phyloP scores from a whole-genome alignment of 1,140 invertebrate species.

The Zeugodacus cucurbitae region DNA sequence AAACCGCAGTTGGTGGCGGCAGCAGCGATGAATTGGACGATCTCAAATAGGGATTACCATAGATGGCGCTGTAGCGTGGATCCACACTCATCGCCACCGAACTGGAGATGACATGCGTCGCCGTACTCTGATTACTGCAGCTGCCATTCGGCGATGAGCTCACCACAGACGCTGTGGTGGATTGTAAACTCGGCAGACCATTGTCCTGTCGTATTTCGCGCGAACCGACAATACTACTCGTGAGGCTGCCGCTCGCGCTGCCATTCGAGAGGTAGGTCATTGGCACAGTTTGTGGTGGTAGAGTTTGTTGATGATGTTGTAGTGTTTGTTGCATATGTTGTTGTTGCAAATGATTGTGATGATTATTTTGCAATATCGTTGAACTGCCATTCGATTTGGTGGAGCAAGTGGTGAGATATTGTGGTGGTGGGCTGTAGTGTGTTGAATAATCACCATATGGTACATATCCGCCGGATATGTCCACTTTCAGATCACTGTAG shows the following conservation, averaged over 20 bases:
- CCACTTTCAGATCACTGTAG: conserved; percentile 91
- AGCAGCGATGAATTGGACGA: conserved; percentile 68
- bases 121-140: conserved; percentile 62
- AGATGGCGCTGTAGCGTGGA: conserved; percentile 86
- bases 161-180: conserved; percentile 62
- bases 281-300: conserved; percentile 53
- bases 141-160: conserved; percentile 64
- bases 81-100: conserved; percentile 72
- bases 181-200: conserved; percentile 60
- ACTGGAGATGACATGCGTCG: conserved; percentile 49
- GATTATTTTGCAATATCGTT: conserved; percentile 61
- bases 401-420: conserved; percentile 62
- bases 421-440: conserved; percentile 81
- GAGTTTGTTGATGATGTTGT: conserved; percentile 51
- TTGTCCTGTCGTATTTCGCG: conserved; percentile 63
- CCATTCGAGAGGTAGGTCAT: conserved; percentile 61
- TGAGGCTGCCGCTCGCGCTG: conserved; percentile 60
- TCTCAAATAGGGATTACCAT: conserved; percentile 87
- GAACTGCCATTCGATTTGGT: conserved; percentile 63
- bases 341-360: conserved; percentile 60
- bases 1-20: conserved; percentile 65
- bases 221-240: conserved; percentile 62
- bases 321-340: conserved; percentile 57
- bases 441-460: conserved; percentile 86
- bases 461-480: conserved; percentile 88